These are phyloP conservation scores for Rhynchonycteris naso DNA, from an alignment of 2,797 vertebrate species.

Conservation along the genomic window DNA sequence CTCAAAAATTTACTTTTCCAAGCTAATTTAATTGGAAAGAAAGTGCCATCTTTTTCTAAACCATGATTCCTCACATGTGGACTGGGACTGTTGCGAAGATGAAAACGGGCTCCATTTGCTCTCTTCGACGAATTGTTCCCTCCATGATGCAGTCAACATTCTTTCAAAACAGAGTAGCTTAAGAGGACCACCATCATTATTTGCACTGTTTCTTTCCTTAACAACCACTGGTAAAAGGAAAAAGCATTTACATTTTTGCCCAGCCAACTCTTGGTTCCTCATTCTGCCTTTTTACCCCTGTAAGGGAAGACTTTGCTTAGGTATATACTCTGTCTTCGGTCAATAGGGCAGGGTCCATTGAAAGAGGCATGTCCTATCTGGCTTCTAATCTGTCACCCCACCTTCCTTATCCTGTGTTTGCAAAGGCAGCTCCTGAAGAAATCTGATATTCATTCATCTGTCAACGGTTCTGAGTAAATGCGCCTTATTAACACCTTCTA, in stretches of 20 bases:
- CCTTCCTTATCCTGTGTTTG: neutral
- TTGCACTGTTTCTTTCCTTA: neutral
- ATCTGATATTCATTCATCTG: neutral
- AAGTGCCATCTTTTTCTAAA: neutral
- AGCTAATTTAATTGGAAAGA: neutral
- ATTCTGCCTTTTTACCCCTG: neutral
- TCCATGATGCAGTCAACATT: neutral
- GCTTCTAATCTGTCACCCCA: rapidly evolving
- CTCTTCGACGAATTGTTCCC: neutral
- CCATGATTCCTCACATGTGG: neutral
- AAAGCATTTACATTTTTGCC: neutral
- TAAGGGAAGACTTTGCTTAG: neutral
- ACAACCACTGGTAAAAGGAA: neutral
- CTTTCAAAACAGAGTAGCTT: neutral
- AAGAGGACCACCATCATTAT: too few species aligned
- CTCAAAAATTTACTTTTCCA: neutral
- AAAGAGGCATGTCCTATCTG: neutral
- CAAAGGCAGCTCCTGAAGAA: neutral
- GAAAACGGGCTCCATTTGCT: neutral
- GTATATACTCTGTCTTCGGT: neutral
- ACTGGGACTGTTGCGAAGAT: neutral
- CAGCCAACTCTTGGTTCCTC: neutral
- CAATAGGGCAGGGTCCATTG: neutral
- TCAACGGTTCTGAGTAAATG: neutral
- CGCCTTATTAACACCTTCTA: neutral